Evolutionary conservation across 1,140 invertebrate species (phyloP).

Genomic region (Microplitis mediator): DNA sequence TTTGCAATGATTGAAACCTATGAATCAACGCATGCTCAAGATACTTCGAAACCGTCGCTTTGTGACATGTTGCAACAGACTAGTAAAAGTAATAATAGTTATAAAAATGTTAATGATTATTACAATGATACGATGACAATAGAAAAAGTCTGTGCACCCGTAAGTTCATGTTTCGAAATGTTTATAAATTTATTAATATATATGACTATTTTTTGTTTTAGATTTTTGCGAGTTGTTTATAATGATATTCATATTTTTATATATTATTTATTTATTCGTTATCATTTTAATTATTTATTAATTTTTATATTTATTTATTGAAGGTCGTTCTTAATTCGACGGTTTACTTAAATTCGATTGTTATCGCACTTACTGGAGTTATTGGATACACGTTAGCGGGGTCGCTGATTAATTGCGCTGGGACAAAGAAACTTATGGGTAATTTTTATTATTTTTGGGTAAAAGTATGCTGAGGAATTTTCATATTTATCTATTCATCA

Average conservation of each 20-base stretch:
- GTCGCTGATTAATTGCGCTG: conserved; percentile 51
- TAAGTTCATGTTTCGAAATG: conserved; percentile 10
- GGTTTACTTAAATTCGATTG: conserved; percentile 58
- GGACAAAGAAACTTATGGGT: conserved; percentile 55
- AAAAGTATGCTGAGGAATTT: background rate
- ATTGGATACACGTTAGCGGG: conserved; percentile 55
- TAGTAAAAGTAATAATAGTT: conserved; percentile 1
- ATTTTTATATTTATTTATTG: conserved; percentile 23
- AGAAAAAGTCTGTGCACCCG: conserved; percentile 27
- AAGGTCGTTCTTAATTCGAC: conserved; percentile 45
- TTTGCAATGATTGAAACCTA: conserved; percentile 55
- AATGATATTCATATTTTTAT: conserved; percentile 13
- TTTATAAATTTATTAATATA: too few relatives aligned
- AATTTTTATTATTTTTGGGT: conserved; percentile 10
- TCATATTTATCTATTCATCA: background rate
- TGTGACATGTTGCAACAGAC: conserved; percentile 29
- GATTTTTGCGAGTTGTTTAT: background rate
- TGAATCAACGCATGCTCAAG: conserved; percentile 35
- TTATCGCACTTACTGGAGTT: conserved; percentile 52
- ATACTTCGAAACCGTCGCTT: conserved; percentile 24
- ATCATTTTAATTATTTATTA: conserved; percentile 13
- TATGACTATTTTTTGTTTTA: too few relatives aligned
- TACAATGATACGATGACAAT: conserved; percentile 24
- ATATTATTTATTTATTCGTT: too few relatives aligned
- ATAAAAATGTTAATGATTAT: conserved; percentile 17